Conservation (phyloP, 2,888 invertebrate genomes). For the Dicycla oo region DNA sequence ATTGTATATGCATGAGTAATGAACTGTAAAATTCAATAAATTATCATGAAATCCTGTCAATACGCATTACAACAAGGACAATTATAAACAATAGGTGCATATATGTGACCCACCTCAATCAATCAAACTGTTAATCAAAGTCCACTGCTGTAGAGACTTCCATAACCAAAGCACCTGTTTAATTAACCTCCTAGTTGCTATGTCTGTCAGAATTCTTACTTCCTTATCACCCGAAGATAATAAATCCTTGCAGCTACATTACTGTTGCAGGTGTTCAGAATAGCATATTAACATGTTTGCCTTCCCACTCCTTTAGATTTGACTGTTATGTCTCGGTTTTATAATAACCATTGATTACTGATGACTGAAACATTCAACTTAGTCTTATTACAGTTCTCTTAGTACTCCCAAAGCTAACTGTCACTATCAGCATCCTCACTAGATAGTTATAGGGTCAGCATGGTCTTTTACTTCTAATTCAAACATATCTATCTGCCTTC, state of each 20-base stretch:
- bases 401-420: not conserved
- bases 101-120: not conserved
- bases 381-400: too few species aligned
- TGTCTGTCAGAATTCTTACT: not conserved
- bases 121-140: not conserved
- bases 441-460: too few species aligned
- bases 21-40: conserved; percentile 17
- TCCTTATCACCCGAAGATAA: not conserved
- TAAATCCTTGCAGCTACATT: not conserved
- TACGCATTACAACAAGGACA: conserved; percentile 41
- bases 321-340: not conserved
- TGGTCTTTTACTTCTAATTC: not conserved
- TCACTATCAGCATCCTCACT: not conserved
- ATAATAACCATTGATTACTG: not conserved
- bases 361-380: too few species aligned
- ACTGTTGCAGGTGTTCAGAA: not conserved
- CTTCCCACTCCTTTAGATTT: not conserved
- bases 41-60: conserved; percentile 32
- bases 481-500: not conserved
- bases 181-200: not conserved
- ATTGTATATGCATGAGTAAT: conserved; percentile 7
- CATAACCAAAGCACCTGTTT: conserved; percentile 5
- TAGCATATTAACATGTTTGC: too few species aligned
- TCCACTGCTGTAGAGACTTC: not conserved
- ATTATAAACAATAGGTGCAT: conserved; percentile 8